Percentiles rank a stretch among this genome's conserved stretches.
Conservation (phyloP, 2,888 invertebrate genomes). For the Scaptomyza cyrtandrae region DNA sequence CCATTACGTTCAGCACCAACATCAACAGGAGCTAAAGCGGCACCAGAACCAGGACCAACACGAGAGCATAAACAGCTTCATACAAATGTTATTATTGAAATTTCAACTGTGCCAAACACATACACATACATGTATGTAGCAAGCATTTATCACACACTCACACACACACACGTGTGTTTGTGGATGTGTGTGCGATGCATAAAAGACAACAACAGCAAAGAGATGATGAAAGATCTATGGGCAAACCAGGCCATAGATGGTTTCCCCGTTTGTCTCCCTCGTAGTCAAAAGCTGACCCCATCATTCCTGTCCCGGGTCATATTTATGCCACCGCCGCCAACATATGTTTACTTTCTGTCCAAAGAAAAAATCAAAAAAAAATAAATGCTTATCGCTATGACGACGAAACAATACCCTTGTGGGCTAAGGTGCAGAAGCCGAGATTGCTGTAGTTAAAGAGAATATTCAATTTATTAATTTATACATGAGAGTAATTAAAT, state of each 20-base stretch:
- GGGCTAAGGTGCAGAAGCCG: too few relatives aligned
- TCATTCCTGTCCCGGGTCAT: constrained; percentile 16
- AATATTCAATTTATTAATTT: too few relatives aligned
- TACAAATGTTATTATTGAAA: constrained; percentile 79
- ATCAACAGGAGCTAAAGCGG: constrained; percentile 12
- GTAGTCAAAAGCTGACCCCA: constrained; percentile 2
- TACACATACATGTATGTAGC: constrained; percentile 27
- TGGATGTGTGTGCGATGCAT: constrained; percentile 29
- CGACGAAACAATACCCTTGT: neutral
- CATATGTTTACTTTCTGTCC: constrained; percentile 62
- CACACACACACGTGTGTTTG: constrained; percentile 37
- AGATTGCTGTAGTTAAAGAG: too few relatives aligned
- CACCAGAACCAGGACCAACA: constrained; percentile 22
- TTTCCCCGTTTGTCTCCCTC: constrained; percentile 1
- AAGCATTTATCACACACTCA: constrained; percentile 60
- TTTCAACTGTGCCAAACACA: constrained; percentile 51
- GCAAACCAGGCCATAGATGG: constrained; percentile 38
- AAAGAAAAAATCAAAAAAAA: neutral
- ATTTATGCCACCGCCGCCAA: constrained; percentile 48
- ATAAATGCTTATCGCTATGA: neutral
- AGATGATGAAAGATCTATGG: constrained; percentile 75
- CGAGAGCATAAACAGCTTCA: constrained; percentile 73
- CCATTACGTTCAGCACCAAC: constrained; percentile 14
- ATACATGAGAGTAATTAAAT: too few relatives aligned
- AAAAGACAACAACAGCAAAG: constrained; percentile 34